phyloP scores from a whole-genome alignment of 2,797 vertebrate genomes.

The Myotis pilosus region DNA sequence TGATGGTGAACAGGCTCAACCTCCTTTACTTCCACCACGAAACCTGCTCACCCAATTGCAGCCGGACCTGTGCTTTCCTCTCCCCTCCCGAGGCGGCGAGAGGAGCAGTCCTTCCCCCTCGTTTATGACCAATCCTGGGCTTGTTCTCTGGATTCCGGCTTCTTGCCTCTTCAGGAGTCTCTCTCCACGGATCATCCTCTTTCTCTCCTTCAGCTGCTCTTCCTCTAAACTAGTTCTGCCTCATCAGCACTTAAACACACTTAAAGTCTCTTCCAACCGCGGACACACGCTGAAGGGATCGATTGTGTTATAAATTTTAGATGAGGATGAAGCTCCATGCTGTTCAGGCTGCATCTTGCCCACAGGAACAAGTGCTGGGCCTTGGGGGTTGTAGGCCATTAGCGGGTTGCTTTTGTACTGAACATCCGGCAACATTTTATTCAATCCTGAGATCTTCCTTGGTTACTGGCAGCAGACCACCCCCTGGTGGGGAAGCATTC shows the following conservation, averaged over 20 bases:
- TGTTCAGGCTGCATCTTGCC: not conserved
- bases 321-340: not conserved
- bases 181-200: not conserved
- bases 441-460: not conserved
- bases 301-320: constrained; percentile 8
- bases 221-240: not conserved
- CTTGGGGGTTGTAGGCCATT: not conserved
- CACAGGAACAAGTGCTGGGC: not conserved
- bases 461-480: not conserved
- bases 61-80: not conserved
- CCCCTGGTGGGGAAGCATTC: not conserved
- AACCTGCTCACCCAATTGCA: accelerated
- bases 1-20: not conserved
- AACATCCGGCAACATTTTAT: not conserved
- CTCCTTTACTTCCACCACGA: not conserved
- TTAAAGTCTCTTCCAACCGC: not conserved
- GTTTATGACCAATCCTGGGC: not conserved
- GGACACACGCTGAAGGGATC: not conserved
- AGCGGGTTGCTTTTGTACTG: not conserved
- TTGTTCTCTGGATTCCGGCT: not conserved
- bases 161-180: not conserved
- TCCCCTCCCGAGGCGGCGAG: not conserved
- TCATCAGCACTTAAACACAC: not conserved
- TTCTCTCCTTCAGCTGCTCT: not conserved
- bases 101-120: not conserved